phyloP scores from a whole-genome alignment of 2,888 invertebrate species.

The Melieria picta region DNA sequence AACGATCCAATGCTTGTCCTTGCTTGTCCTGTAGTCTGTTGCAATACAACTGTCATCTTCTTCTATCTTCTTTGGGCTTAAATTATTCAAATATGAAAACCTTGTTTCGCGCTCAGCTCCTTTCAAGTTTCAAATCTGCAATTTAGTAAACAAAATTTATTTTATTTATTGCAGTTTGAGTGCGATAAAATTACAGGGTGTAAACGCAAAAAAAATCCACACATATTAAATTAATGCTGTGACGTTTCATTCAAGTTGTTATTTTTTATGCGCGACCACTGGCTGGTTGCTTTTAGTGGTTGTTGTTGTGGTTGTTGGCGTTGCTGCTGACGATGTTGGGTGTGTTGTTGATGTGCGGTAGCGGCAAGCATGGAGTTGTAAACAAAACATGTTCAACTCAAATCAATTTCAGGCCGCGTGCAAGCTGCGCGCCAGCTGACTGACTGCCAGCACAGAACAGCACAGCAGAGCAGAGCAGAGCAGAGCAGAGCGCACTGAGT shows the following conservation, averaged over 20 bases:
- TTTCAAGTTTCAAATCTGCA: too few species aligned
- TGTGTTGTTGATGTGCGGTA: background rate
- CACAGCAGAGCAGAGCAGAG: too few species aligned
- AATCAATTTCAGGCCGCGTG: conserved; percentile 19
- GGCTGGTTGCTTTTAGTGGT: background rate
- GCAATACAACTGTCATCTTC: too few species aligned
- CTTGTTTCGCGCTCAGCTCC: too few species aligned
- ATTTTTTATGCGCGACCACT: background rate
- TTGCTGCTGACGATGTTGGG: background rate
- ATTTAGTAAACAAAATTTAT: too few species aligned
- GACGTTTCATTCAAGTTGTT: conserved; percentile 1
- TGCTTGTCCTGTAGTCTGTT: too few species aligned
- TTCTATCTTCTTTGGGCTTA: too few species aligned
- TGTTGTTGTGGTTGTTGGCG: background rate
- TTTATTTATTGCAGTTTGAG: background rate
- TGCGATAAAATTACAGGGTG: background rate
- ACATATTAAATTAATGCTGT: conserved; percentile 22
- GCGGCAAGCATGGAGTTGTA: conserved; percentile 16
- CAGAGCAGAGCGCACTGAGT: too few species aligned
- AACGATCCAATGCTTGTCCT: too few species aligned
- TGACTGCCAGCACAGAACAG: too few species aligned
- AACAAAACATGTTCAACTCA: conserved; percentile 24
- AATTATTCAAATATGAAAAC: too few species aligned
- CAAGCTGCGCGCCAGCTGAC: background rate
- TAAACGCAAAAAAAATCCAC: conserved; percentile 10